Percentiles rank a stretch among this genome's conserved stretches.
These are phyloP conservation scores for Monopterus albus DNA, from an alignment of 2,113 vertebrate genomes.

Conservation along the genomic window DNA sequence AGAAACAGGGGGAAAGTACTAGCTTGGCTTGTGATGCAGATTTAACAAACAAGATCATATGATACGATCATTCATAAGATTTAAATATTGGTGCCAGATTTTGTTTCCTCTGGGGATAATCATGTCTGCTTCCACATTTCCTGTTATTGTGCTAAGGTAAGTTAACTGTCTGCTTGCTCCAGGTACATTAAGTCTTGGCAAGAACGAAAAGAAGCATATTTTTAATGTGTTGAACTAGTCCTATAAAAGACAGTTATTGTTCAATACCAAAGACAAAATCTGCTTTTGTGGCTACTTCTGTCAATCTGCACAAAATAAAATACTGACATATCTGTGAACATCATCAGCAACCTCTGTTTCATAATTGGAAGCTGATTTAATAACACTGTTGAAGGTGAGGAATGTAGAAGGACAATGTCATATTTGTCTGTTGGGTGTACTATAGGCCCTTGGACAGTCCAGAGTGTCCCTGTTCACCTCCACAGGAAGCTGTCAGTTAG, in stretches of 20 bases:
- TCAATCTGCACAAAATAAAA: constrained; percentile 3
- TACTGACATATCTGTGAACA: neutral
- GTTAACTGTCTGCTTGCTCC: too few relatives aligned
- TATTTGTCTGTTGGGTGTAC: constrained; percentile 31
- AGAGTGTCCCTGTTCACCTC: constrained; percentile 29
- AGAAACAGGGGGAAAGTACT: too few relatives aligned
- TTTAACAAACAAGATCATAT: neutral
- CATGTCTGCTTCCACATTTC: too few relatives aligned
- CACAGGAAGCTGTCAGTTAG: constrained; percentile 3
- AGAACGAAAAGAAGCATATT: too few relatives aligned
- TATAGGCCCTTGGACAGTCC: neutral
- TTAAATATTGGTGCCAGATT: too few relatives aligned
- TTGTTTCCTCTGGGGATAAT: too few relatives aligned
- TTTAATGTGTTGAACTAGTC: neutral
- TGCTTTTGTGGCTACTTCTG: neutral
- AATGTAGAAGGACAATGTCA: constrained; percentile 56
- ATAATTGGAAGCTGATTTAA: constrained; percentile 55
- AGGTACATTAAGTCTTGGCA: too few relatives aligned
- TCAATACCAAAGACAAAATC: neutral
- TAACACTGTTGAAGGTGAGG: constrained; percentile 49
- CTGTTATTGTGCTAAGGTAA: too few relatives aligned
- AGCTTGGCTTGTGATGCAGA: too few relatives aligned
- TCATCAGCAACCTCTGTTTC: neutral
- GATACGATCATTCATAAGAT: too few relatives aligned
- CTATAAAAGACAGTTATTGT: neutral